Evolutionary conservation across 2,888 invertebrate species (phyloP).

Genomic region (Andrena haemorrhoa): DNA sequence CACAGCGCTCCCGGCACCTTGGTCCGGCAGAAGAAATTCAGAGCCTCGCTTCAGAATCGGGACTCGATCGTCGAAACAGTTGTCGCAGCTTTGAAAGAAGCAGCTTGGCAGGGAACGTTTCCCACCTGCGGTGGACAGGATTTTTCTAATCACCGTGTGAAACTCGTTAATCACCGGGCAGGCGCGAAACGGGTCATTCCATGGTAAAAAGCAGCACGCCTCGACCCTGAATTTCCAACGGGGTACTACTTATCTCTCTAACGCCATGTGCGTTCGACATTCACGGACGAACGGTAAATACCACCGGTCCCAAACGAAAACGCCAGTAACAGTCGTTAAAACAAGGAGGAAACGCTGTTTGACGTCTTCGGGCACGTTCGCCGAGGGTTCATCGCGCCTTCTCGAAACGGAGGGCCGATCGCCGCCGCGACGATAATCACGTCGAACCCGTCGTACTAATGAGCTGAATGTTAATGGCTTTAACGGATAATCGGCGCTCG

Average conservation of each 20-base stretch:
- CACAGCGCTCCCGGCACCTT: not conserved
- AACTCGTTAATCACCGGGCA: constrained; percentile 14
- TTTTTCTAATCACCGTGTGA: constrained; percentile 35
- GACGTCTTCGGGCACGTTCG: not conserved
- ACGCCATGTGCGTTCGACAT: constrained; percentile 44
- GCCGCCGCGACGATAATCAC: constrained; percentile 42
- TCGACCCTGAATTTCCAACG: constrained; percentile 64
- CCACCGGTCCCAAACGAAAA: not conserved
- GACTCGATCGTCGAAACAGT: not conserved
- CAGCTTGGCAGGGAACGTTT: not conserved
- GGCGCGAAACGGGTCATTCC: constrained; percentile 36
- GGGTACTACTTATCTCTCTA: constrained; percentile 30
- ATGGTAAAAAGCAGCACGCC: constrained; percentile 45
- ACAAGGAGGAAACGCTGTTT: not conserved
- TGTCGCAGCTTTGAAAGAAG: not conserved
- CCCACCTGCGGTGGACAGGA: not conserved
- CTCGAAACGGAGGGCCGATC: not conserved
- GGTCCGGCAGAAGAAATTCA: not conserved
- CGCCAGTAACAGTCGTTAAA: not conserved
- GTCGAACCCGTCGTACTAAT: constrained; percentile 28
- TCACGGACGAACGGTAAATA: constrained; percentile 57
- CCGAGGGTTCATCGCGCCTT: constrained; percentile 5
- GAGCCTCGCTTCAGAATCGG: not conserved
- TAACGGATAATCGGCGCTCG: constrained; percentile 35
- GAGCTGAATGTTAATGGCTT: constrained; percentile 55